Percentiles rank a stretch among this genome's conserved stretches.
Evolutionary conservation across 2,888 invertebrate species (phyloP).

Genomic region (Orchestes rusci): DNA sequence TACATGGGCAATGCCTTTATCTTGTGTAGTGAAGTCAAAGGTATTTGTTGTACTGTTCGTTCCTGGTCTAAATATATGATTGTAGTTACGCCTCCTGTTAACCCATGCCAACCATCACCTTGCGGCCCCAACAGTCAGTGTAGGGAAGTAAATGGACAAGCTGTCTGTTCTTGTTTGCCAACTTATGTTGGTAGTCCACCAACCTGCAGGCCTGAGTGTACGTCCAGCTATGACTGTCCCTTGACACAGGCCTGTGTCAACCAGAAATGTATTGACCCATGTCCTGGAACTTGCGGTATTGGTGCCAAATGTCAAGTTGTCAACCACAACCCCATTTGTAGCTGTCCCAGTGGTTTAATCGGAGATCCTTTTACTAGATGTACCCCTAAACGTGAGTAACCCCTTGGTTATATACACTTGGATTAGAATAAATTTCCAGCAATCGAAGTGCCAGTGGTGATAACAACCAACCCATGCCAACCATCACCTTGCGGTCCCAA

Average conservation of each 20-base stretch:
- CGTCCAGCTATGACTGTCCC: conserved; percentile 71
- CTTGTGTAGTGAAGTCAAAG: conserved; percentile 53
- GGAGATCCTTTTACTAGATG: conserved; percentile 53
- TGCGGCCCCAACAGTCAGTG: conserved; percentile 69
- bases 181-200: conserved; percentile 51
- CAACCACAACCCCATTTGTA: conserved; percentile 61
- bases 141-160: conserved; percentile 54
- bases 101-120: conserved; percentile 50
- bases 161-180: conserved; percentile 44
- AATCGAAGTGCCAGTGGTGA: conserved; percentile 33
- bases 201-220: conserved; percentile 75
- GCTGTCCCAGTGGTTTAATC: conserved; percentile 49
- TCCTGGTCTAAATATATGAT: conserved; percentile 1
- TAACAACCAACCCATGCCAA: conserved; percentile 54
- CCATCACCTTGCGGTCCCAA: conserved; percentile 64
- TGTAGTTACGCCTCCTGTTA: conserved; percentile 31
- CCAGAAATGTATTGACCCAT: conserved; percentile 78
- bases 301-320: conserved; percentile 72
- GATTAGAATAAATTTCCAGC: conserved; percentile 24
- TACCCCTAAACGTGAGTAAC: conserved; percentile 41
- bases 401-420: not conserved
- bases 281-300: conserved; percentile 71
- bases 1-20: conserved; percentile 67
- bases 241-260: conserved; percentile 68
- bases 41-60: conserved; percentile 33